Evolutionary conservation across 2,888 invertebrate genomes (phyloP).

Genomic region (Sclerodermus sp.): DNA sequence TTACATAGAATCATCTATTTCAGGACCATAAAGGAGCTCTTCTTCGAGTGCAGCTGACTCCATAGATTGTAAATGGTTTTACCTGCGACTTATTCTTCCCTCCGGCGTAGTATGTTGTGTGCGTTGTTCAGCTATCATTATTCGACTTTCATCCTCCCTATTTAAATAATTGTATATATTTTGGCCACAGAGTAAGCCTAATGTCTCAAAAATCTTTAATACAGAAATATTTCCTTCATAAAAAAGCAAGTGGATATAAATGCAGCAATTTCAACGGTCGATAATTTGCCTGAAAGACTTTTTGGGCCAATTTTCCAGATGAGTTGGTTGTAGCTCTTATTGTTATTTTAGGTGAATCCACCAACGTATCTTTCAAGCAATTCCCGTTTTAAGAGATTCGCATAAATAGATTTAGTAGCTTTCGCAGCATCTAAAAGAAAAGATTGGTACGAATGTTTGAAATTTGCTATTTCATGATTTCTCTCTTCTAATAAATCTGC

Average conservation of each 20-base stretch:
- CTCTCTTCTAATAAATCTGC: too few species aligned
- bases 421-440: constrained; percentile 17
- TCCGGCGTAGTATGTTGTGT: background rate
- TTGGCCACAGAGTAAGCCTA: background rate
- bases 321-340: constrained; percentile 22
- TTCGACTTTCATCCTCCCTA: background rate
- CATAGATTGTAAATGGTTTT: background rate
- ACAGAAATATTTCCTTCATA: background rate
- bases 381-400: constrained; percentile 36
- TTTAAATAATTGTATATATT: background rate
- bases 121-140: background rate
- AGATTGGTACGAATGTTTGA: background rate
- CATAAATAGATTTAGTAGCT: constrained; percentile 34
- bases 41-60: background rate
- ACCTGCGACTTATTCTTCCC: background rate
- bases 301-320: constrained; percentile 39
- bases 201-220: background rate
- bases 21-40: background rate
- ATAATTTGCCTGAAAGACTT: constrained; percentile 17
- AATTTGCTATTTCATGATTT: constrained; percentile 1
- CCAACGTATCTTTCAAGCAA: constrained; percentile 34
- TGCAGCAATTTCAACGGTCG: background rate
- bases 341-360: constrained; percentile 9
- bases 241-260: background rate
- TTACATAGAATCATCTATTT: background rate